Evolutionary conservation across 2,797 vertebrate species (phyloP), one percentile per base, ranked within the genome.

Genomic region (Erpetoichthys calabaricus): DNA sequence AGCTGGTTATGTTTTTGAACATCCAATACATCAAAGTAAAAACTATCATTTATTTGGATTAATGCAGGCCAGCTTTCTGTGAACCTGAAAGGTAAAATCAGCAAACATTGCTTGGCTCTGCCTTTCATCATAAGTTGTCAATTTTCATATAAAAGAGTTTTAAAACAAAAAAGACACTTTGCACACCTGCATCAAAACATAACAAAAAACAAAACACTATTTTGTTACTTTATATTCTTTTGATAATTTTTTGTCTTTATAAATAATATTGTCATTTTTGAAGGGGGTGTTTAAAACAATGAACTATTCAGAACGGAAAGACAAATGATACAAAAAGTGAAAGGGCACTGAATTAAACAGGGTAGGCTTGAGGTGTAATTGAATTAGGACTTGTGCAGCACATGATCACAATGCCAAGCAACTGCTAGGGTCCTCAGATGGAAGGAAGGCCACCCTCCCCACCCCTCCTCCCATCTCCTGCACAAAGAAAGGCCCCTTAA

Each of bases 331-430:
- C 71, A 78, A 62, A 77, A 80, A 83, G 83, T 71, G 78, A 84
- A 80, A 82, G 78, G 81, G 75, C 75, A 81, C 73, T 68, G 78
- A 83, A 82, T 86, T 82, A 83, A 84, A 87, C 77, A 83, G 82
- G 80, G 74, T 83, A 85, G 81, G 82, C 82, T 88, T 84, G 83
- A 77, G 75, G 70, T 74, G 62, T 86, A 84, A 85, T 87, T 86
- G 74, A 82, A 86, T 82, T 78, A 83, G 78, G 77, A 80, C 74
- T 71, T 75, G 80, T 76, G 73, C 74, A 69, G 81, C 77, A 71
- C 79, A 80, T 71, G 66, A 81, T 82, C 76, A 81, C 83, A 84
- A 84, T 81, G 73, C 76, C 66, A 76, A 74, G 73, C 75, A 68
- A 71, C 62, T 75, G 75, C 77, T 72, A 51, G 45, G 72, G 69